Base-by-base conservation (phyloP, 1,140 invertebrate species). In the Acromyrmex heyeri region DNA sequence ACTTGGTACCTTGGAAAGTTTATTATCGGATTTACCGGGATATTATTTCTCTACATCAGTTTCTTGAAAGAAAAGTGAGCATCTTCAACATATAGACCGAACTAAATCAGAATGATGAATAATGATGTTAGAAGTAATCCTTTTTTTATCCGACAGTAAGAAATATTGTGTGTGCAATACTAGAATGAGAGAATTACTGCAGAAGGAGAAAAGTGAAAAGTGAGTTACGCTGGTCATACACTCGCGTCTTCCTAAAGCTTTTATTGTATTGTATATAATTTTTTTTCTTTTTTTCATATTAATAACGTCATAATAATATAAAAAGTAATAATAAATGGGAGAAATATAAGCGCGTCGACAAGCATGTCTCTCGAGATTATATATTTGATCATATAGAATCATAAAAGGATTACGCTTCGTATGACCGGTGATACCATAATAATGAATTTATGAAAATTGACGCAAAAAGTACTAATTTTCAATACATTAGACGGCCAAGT, bases 1-100 rank as follows among this genome's bases (percentile, higher is more conserved):
- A 81, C 72, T 34, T 94, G 92, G 93, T 94, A 93, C 12, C 70
- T 94, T 21, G 88, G 90, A 30, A 94, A 94, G 82, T 94, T 93
- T 79, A 14, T 93, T 30, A 12, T 93, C 8, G 92, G 90, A 27
- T 88, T 94, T 27, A 77, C 91, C 0, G 92, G 91, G 4, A 91
- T 94, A 86, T n/a, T 93, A 8, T 87, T 92, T 27, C 24, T 94
- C 14, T 94, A 94, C 38, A 59, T 82, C n/a, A 65, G 72, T 16
- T 92, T 90, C 72, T 85, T 94, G 2, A 92, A 91, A 70, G 91
- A 93, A 53, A 91, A 81, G 92, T 92, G 69, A 89, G 73, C 75
- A 61, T 65, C 14, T 57, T 38, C 14, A 12, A 48, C 16, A 12
- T 6, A 34, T 5, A 14, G 16, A 2, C 10, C 18, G 24, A 7